Evolutionary conservation across 1,140 invertebrate genomes (phyloP).

Genomic region (Sesamia nonagrioides): DNA sequence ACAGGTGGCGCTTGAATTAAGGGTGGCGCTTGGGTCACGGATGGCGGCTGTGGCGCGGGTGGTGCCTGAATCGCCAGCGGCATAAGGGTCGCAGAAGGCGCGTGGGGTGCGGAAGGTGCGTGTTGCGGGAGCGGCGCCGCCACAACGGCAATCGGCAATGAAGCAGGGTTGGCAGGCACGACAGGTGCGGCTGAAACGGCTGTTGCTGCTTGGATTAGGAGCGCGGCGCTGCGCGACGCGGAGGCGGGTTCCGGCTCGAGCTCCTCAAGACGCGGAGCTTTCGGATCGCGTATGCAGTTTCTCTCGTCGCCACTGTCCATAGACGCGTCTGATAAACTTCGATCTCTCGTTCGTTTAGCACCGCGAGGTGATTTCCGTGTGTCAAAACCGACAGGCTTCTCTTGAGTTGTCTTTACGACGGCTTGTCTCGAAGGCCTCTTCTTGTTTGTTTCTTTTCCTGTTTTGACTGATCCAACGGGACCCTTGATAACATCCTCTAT

Average conservation of each 20-base stretch:
- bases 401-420: conserved; percentile 67
- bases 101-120: neutral
- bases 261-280: conserved; percentile 72
- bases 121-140: conserved; percentile 42
- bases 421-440: conserved; percentile 77
- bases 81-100: neutral
- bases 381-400: conserved; percentile 77
- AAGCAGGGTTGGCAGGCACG: neutral
- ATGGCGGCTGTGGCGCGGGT: neutral
- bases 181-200: conserved; percentile 42
- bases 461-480: conserved; percentile 71
- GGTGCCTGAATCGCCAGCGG: conserved; percentile 7
- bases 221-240: neutral
- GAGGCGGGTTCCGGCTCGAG: conserved; percentile 54
- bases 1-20: neutral
- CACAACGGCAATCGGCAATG: neutral
- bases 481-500: conserved; percentile 95
- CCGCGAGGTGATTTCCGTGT: conserved; percentile 90
- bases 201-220: neutral
- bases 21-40: neutral
- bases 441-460: conserved; percentile 73
- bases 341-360: conserved; percentile 87
- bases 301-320: conserved; percentile 89
- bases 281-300: conserved; percentile 71
- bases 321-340: conserved; percentile 89